A percentile compares a stretch with the other conserved stretches of the same genome.
Conservation (phyloP, 2,113 vertebrate species). For the Brachyhypopomus occidentalis region DNA sequence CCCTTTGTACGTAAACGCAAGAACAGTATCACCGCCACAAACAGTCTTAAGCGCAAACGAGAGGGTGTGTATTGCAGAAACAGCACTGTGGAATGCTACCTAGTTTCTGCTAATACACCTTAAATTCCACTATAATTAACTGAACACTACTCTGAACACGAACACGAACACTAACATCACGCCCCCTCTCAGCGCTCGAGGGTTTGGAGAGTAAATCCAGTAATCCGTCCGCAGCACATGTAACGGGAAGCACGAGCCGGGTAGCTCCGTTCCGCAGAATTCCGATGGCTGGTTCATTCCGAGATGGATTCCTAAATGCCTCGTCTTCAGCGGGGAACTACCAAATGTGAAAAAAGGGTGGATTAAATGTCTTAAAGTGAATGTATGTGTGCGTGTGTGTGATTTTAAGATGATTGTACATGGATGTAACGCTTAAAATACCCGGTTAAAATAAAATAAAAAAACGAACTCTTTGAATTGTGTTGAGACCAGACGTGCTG, state of each 20-base stretch:
- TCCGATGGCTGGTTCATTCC: background rate
- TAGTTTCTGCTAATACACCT: constrained; percentile 4
- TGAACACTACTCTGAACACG: background rate
- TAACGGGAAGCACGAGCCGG: constrained; percentile 7
- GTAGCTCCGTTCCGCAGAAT: constrained; percentile 8
- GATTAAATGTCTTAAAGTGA: constrained; percentile 32
- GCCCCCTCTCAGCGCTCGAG: background rate
- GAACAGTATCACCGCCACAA: constrained; percentile 10
- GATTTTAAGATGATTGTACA: constrained; percentile 20
- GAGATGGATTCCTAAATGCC: constrained; percentile 13
- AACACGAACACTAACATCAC: background rate
- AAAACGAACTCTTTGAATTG: background rate
- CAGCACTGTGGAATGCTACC: background rate
- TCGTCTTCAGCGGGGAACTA: constrained; percentile 18
- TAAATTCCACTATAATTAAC: constrained; percentile 17
- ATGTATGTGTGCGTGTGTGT: constrained; percentile 27
- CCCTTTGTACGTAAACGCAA: background rate
- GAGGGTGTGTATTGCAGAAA: background rate
- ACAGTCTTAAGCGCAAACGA: background rate
- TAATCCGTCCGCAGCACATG: background rate
- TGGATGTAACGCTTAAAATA: constrained; percentile 43
- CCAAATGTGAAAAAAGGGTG: constrained; percentile 36
- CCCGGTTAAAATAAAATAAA: constrained; percentile 18
- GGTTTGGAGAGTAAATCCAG: background rate
- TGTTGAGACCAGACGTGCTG: constrained; percentile 16